Conservation (phyloP, 2,888 invertebrate species). For the Phorcus lineatus region DNA sequence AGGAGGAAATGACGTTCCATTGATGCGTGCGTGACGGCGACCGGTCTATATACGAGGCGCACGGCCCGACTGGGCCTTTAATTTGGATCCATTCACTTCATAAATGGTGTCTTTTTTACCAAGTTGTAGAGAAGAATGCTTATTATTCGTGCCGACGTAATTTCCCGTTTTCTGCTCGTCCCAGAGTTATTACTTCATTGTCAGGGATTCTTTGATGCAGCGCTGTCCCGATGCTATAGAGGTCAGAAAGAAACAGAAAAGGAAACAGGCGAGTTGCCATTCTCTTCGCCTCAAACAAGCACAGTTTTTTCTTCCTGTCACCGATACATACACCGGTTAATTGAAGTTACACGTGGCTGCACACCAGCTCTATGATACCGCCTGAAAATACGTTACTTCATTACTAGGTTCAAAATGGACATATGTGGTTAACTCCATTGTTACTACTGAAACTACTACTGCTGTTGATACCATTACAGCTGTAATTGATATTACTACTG, state of each 20-base stretch:
- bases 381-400: no score
- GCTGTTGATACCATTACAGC: not conserved
- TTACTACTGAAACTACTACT: not conserved
- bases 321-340: no score
- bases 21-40: not conserved
- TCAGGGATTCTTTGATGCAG: not conserved
- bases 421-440: no score
- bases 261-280: no score
- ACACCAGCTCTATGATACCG: no score
- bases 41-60: not conserved
- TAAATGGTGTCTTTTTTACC: constrained; percentile 9
- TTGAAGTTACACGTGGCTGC: no score
- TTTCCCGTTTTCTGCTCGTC: constrained; percentile 4
- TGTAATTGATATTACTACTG: not conserved
- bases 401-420: no score
- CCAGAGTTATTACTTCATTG: not conserved
- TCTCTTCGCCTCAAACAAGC: no score
- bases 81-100: not conserved
- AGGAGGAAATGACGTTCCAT: constrained; percentile 5
- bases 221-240: not conserved
- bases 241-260: no score
- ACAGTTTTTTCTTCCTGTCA: no score
- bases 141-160: constrained; percentile 4
- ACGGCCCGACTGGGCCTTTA: not conserved
- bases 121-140: not conserved